Evolutionary conservation across 2,888 invertebrate species (phyloP).

Genomic region (Sinelater perroti): DNA sequence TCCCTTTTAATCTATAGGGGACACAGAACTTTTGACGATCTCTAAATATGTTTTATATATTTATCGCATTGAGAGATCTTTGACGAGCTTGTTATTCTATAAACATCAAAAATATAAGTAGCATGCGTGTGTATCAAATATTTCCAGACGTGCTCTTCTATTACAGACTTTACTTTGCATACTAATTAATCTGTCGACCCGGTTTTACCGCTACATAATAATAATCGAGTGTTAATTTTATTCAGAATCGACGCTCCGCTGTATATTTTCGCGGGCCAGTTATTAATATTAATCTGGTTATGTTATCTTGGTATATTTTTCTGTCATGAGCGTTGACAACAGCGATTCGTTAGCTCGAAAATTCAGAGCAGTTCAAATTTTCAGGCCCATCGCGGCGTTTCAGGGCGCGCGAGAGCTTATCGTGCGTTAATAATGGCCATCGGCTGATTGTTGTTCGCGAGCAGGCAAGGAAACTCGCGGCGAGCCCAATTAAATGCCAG

Average conservation of each 20-base stretch:
- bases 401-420: background rate
- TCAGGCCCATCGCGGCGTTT: background rate
- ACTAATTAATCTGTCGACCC: conserved; percentile 14
- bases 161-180: conserved; percentile 14
- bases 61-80: no score
- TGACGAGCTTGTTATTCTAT: no score
- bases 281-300: conserved; percentile 26
- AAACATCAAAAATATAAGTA: conserved; percentile 14
- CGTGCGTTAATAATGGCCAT: background rate
- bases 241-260: conserved; percentile 17
- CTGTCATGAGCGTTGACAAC: conserved; percentile 15
- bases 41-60: no score
- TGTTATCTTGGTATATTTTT: conserved; percentile 22
- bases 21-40: no score
- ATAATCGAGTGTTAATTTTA: conserved; percentile 23
- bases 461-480: no score
- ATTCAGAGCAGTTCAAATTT: conserved; percentile 17
- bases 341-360: conserved; percentile 6
- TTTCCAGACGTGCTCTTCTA: no score
- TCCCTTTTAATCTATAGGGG: conserved; percentile 7
- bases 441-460: no score
- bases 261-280: conserved; percentile 19
- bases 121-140: conserved; percentile 3
- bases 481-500: no score
- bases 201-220: conserved; percentile 5